Evolutionary conservation across 2,797 vertebrate species (phyloP).

Genomic region (Hybognathus amarus): DNA sequence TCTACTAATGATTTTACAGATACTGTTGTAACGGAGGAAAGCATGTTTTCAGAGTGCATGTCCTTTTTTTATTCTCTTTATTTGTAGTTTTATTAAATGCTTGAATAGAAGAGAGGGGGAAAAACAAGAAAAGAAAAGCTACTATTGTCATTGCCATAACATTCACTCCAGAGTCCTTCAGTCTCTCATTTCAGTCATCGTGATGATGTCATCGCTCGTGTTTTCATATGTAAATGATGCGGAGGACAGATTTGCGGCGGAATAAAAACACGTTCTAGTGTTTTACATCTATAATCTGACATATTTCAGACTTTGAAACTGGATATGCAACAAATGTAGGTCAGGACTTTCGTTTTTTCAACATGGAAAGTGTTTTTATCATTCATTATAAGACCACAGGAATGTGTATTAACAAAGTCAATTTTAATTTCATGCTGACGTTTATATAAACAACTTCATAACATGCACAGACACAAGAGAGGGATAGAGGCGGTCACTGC

Average conservation of each 20-base stretch:
- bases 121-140: too few relatives aligned
- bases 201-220: not conserved
- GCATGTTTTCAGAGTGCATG: not conserved
- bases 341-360: not conserved
- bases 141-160: too few relatives aligned
- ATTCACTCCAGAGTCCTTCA: too few relatives aligned
- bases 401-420: not conserved
- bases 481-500: not conserved
- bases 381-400: not conserved
- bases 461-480: not conserved
- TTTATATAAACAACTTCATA: not conserved
- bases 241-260: not conserved
- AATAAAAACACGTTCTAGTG: not conserved
- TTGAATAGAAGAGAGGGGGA: too few relatives aligned
- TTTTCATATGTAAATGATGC: not conserved
- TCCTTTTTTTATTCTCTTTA: too few relatives aligned
- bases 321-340: constrained; percentile 4
- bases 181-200: not conserved
- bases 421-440: not conserved
- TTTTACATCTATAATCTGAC: not conserved
- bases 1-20: not conserved
- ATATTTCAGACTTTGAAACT: not conserved
- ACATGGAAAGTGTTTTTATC: not conserved
- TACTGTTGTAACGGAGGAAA: not conserved
- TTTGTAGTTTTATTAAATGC: too few relatives aligned